Evolutionary conservation across 2,113 vertebrate genomes (phyloP), one percentile per base, ranked within the genome.

Genomic region (Isichthys henryi): DNA sequence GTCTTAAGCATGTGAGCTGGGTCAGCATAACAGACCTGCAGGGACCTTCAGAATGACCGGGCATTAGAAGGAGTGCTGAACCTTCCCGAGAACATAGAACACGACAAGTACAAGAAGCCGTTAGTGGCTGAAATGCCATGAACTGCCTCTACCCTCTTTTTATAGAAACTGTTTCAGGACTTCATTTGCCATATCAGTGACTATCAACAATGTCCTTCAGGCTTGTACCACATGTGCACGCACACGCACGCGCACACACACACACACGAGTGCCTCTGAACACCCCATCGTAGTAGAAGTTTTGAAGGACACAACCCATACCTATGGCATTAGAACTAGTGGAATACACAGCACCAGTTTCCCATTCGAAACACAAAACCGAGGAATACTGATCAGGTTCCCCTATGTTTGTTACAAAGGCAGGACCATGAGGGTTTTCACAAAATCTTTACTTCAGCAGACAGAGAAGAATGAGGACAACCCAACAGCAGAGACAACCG

Each of bases 361-460:
- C 85, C 27, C 48, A 83, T 50, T 49, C 10, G 21, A 49, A 86
- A 86, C 35, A 8, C 10, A 35, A 50, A n/a, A 35, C 46, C 0
- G 27, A 86, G 21, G n/a, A n/a, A 84, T 48, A 17, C 27, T 0
- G 21, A n/a, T 4, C 17, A 35, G 46, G 1, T 86, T 50, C 48
- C 19, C 46, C 52, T 21, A 9, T 10, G 31, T 23, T 5, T 43
- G 5, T n/a, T 21, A 19, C 17, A 88, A 58, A 62, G 53, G 39
- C 21, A 45, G 58, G 11, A 66, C 31, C 8, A 23, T n/a, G 87
- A 5, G 17, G 35, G 56, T 48, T 66, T 62, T n/a, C 52, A 88
- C 13, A 66, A 88, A 66, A 45, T 23, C 87, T 88, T 88, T 88
- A 88, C 19, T 88, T 88, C 87, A 88, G 87, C 56, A 88, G n/a